These are phyloP conservation scores for Petrosia ficiformis DNA, from an alignment of 37 sponge, comb jelly and placozoan species.

Conservation along the genomic window DNA sequence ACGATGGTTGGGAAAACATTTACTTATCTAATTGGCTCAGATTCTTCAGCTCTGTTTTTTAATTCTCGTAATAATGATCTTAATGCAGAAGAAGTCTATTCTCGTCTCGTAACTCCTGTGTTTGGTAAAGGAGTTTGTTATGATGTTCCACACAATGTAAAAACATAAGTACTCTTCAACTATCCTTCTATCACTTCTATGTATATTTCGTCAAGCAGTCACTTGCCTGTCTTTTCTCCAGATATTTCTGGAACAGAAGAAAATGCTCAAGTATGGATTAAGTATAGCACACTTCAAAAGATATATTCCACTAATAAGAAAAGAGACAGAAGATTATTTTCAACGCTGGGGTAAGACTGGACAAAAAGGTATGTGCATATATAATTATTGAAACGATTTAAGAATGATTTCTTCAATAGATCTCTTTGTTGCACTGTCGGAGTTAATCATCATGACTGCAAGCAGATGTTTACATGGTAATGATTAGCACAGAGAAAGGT, in stretches of 20 bases:
- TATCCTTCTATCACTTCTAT: neutral
- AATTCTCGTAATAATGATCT: slow-evolving; percentile 81
- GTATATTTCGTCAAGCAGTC: no score
- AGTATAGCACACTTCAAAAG: slow-evolving; percentile 63
- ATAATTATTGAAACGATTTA: neutral
- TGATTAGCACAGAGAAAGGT: neutral
- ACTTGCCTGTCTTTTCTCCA: slow-evolving; percentile 4
- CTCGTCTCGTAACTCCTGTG: slow-evolving; percentile 75
- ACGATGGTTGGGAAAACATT: slow-evolving; percentile 86
- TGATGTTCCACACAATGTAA: slow-evolving; percentile 77
- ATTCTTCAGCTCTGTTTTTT: slow-evolving; percentile 64
- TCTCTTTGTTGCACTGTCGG: slow-evolving; percentile 75
- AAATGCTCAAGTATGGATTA: slow-evolving; percentile 83
- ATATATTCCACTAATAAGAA: slow-evolving; percentile 74
- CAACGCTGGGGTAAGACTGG: slow-evolving; percentile 72
- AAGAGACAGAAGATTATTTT: slow-evolving; percentile 74
- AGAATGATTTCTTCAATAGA: slow-evolving; percentile 19
- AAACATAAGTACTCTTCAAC: neutral
- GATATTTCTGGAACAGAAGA: slow-evolving; percentile 89
- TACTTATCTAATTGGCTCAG: slow-evolving; percentile 84
- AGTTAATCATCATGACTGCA: slow-evolving; percentile 83
- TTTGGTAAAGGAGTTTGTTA: slow-evolving; percentile 90
- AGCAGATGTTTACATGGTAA: slow-evolving; percentile 85
- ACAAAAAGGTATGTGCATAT: slow-evolving; percentile 40
- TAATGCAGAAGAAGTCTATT: slow-evolving; percentile 89